These are phyloP conservation scores for Chloroceryle amazona DNA, from an alignment of 2,797 vertebrate species.

Conservation along the genomic window DNA sequence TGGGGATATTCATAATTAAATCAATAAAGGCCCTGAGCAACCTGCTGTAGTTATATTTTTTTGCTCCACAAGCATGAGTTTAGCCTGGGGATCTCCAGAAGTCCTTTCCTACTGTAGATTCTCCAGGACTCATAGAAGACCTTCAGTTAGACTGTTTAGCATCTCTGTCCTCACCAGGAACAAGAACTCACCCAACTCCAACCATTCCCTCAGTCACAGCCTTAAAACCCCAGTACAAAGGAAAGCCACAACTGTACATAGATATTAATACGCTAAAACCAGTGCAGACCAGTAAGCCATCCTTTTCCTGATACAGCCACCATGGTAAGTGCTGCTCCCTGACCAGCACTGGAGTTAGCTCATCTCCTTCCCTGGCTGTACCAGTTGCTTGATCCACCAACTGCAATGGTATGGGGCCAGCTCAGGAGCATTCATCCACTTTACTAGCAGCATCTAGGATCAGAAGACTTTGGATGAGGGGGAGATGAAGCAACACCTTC, in stretches of 20 bases:
- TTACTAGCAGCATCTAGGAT: neutral
- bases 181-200: neutral
- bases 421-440: neutral
- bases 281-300: neutral
- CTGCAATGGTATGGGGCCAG: rapidly evolving
- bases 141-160: neutral
- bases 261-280: neutral
- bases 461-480: neutral
- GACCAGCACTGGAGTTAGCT: neutral
- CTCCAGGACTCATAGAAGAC: neutral
- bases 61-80: neutral
- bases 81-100: neutral
- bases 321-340: neutral
- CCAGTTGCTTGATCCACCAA: neutral
- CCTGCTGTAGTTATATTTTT: neutral
- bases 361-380: neutral
- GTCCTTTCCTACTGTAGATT: neutral
- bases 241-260: neutral
- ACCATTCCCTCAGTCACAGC: neutral
- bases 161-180: neutral
- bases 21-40: neutral
- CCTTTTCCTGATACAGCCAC: neutral
- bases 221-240: neutral
- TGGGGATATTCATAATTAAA: neutral
- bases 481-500: neutral